These are phyloP conservation scores for Nebria ingens DNA, from an alignment of 1,140 invertebrate species.

Conservation along the genomic window DNA sequence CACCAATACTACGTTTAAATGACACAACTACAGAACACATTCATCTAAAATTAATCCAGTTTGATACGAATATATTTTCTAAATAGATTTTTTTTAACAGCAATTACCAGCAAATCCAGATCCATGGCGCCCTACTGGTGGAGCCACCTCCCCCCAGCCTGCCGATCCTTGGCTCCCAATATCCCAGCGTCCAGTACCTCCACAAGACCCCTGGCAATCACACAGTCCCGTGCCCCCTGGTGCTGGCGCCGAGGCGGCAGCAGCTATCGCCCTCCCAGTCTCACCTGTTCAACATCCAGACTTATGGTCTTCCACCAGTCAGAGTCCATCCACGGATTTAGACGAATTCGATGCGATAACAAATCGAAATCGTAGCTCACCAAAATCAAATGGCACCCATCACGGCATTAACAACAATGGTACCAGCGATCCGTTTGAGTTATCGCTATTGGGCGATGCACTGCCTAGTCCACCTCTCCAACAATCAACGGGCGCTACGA, in stretches of 20 bases:
- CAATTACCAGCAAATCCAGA: constrained; percentile 31
- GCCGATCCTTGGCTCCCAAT: constrained; percentile 40
- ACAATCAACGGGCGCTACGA: constrained; percentile 40
- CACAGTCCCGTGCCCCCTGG: constrained; percentile 23
- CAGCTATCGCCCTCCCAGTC: constrained; percentile 19
- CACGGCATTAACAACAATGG: constrained; percentile 17
- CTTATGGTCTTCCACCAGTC: constrained; percentile 31
- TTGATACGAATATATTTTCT: not conserved
- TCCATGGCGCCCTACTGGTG: constrained; percentile 43
- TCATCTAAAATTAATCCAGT: not conserved
- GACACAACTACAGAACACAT: no score
- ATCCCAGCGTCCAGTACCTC: constrained; percentile 18
- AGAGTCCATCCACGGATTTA: constrained; percentile 57
- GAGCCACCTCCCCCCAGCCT: constrained; percentile 25
- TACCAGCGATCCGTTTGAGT: constrained; percentile 57
- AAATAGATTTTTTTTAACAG: not conserved
- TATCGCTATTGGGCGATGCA: constrained; percentile 47
- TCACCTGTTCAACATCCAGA: constrained; percentile 17
- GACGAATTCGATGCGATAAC: constrained; percentile 77
- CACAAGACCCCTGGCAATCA: constrained; percentile 28
- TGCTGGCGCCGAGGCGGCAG: constrained; percentile 26
- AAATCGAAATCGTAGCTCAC: constrained; percentile 44
- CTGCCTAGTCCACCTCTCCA: constrained; percentile 35
- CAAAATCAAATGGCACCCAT: constrained; percentile 17
- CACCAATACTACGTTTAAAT: constrained; percentile 25